phyloP scores from a whole-genome alignment of 2,797 vertebrate species.

The Sardinella longiceps region DNA sequence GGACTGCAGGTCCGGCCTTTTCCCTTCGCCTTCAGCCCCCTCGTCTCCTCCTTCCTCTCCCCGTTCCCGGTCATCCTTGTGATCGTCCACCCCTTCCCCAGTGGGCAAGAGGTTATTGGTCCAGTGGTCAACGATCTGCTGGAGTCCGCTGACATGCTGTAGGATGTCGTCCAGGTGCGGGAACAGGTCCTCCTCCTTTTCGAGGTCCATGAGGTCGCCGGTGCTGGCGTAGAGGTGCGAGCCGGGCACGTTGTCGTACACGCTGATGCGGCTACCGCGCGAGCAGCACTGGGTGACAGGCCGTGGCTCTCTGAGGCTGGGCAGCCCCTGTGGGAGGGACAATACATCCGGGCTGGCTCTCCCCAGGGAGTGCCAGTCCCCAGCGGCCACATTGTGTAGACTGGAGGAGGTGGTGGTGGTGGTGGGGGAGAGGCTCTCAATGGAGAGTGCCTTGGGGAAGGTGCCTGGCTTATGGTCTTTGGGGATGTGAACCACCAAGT shows the following conservation, averaged over 20 bases:
- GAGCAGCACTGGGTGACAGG: slow-evolving; percentile 82
- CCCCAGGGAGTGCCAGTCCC: slow-evolving; percentile 84
- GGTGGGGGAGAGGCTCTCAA: slow-evolving; percentile 91
- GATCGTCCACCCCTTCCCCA: slow-evolving; percentile 62
- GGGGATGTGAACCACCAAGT: slow-evolving; percentile 92
- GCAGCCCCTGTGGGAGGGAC: slow-evolving; percentile 72
- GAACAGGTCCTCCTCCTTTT: slow-evolving; percentile 92
- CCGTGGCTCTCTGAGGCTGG: slow-evolving; percentile 72
- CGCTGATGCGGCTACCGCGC: slow-evolving; percentile 91
- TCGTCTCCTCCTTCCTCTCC: slow-evolving; percentile 64
- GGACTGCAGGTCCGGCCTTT: slow-evolving; percentile 67
- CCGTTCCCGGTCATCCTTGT: slow-evolving; percentile 57
- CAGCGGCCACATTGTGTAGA: slow-evolving; percentile 58
- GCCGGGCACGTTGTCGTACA: slow-evolving; percentile 96
- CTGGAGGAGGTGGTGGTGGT: slow-evolving; percentile 52
- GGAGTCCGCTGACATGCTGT: slow-evolving; percentile 90
- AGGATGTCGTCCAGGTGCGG: slow-evolving; percentile 92
- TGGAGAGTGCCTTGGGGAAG: slow-evolving; percentile 96
- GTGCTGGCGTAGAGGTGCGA: slow-evolving; percentile 96
- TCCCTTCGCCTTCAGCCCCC: slow-evolving; percentile 61
- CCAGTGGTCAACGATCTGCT: slow-evolving; percentile 93
- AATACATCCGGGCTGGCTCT: slow-evolving; percentile 73
- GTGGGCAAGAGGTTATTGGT: slow-evolving; percentile 86
- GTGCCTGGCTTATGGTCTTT: slow-evolving; percentile 99
- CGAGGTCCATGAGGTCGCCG: slow-evolving; percentile 92